Percentiles rank a stretch among this genome's conserved stretches.
Evolutionary conservation across 2,888 invertebrate genomes (phyloP).

Genomic region (Iselma pallidipennis): DNA sequence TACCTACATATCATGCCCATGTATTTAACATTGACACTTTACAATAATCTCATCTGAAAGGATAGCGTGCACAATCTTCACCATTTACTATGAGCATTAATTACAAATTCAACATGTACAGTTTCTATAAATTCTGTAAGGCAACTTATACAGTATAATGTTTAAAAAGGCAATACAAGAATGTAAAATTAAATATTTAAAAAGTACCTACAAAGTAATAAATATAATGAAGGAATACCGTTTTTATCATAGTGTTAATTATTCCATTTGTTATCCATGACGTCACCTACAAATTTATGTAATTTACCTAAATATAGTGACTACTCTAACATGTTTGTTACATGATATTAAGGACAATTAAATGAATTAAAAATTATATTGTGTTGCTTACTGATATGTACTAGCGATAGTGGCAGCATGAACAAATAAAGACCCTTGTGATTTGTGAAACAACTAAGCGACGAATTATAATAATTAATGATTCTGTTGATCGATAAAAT

Average conservation of each 20-base stretch:
- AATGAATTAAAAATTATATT: neutral
- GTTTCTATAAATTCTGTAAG: neutral
- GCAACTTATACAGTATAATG: neutral
- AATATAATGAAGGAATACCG: slow-evolving; percentile 7
- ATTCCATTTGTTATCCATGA: slow-evolving; percentile 23
- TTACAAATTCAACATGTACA: neutral
- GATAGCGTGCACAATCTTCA: slow-evolving; percentile 4
- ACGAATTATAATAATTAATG: neutral
- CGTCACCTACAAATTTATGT: slow-evolving; percentile 15
- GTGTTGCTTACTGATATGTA: neutral
- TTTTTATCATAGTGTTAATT: slow-evolving; percentile 18
- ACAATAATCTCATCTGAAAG: neutral
- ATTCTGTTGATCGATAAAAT: neutral
- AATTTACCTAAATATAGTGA: slow-evolving; percentile 16
- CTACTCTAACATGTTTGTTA: neutral
- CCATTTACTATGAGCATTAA: neutral
- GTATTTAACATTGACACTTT: slow-evolving; percentile 17
- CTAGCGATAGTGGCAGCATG: neutral
- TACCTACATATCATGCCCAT: slow-evolving; percentile 27
- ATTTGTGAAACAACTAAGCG: neutral
- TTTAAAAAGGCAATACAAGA: neutral
- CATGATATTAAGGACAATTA: neutral
- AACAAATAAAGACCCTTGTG: no score
- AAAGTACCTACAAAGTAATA: slow-evolving; percentile 12
- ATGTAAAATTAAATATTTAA: slow-evolving; percentile 5